These are phyloP conservation scores for Sycophaga agraensis DNA, from an alignment of 1,140 invertebrate genomes.

Conservation along the genomic window DNA sequence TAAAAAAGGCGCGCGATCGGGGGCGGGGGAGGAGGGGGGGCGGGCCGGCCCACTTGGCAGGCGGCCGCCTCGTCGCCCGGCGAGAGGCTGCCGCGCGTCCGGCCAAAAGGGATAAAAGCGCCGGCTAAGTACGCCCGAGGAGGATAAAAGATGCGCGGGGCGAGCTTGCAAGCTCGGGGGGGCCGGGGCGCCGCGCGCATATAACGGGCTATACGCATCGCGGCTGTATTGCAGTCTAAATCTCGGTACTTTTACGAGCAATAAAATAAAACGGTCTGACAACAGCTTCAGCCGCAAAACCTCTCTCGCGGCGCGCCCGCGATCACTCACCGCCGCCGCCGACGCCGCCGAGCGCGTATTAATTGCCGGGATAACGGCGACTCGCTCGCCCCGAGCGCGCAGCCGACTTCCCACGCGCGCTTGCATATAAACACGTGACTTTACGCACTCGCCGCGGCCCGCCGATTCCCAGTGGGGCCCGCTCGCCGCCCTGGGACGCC, in stretches of 20 bases:
- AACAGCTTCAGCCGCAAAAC: slow-evolving; percentile 27
- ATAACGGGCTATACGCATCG: slow-evolving; percentile 47
- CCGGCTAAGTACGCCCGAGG: too few species aligned
- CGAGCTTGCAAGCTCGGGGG: too few species aligned
- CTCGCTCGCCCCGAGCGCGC: background rate
- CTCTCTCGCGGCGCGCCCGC: slow-evolving; percentile 15
- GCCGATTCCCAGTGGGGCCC: too few species aligned
- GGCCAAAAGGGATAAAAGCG: too few species aligned
- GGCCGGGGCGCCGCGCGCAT: slow-evolving; percentile 22
- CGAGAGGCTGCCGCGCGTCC: too few species aligned
- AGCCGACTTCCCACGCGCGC: slow-evolving; percentile 17
- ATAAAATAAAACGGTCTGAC: slow-evolving; percentile 57
- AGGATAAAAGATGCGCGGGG: too few species aligned
- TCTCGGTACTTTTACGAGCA: slow-evolving; percentile 58
- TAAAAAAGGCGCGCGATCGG: too few species aligned
- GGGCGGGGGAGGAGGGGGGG: too few species aligned
- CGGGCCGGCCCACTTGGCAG: too few species aligned
- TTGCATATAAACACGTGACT: slow-evolving; percentile 24
- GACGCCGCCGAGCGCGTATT: slow-evolving; percentile 18
- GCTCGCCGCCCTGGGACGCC: too few species aligned
- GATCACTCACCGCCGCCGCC: slow-evolving; percentile 7
- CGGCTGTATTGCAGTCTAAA: slow-evolving; percentile 56
- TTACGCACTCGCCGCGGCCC: background rate
- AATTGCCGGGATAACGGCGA: slow-evolving; percentile 24
- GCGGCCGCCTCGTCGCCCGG: too few species aligned